Base-by-base conservation (phyloP, 2,797 vertebrate species). In the Psittacula derbiana region DNA sequence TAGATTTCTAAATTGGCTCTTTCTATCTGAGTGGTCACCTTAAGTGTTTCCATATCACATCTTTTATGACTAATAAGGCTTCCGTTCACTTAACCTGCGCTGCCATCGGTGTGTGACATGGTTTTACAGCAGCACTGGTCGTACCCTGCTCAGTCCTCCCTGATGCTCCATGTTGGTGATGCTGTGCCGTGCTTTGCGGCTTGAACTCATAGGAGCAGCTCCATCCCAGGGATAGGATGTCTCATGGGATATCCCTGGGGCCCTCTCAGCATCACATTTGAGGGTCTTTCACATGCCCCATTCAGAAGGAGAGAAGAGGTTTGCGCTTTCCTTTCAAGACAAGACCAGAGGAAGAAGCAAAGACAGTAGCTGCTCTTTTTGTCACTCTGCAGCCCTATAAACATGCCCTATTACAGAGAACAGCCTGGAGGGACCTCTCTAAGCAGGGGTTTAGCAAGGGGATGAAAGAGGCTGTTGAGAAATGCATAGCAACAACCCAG, bases 61-160 rank as follows among this genome's bases (percentile, higher is more conserved):
- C 67, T 88, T 88, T 88, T 82, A 82, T 92, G 72, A 94, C 62
- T 91, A 88, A 86, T 86, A 92, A 92, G 87, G 84, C 53, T 91
- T 40, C 80, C 8, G 16, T 70, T 85, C 40, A 40, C 69, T 84
- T 80, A 72, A 83, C 92, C 94, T 92, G 80, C 0, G 1, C 72
- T 43, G 58, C 75, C 80, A 38, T 69, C 53, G 5, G 49, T 2
- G 1, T 43, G 80, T 67, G 71, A 73, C 55, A 38, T 0, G 10
- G 38, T 62, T 73, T 58, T 16, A 16, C 14, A 38, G 36, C 36
- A 38, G 36, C 36, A 2, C 36, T 0, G 3, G 25, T 61, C 83
- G 2, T 7, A 44, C 14, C 55, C 65, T 46, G 87, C 74, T 44
- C 76, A 5, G 15, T n/a, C 36, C 69, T 31, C 53, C 57, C 33